Conservation (phyloP, 92 coral and sea anemone genomes). For the Scolanthus callimorphus region DNA sequence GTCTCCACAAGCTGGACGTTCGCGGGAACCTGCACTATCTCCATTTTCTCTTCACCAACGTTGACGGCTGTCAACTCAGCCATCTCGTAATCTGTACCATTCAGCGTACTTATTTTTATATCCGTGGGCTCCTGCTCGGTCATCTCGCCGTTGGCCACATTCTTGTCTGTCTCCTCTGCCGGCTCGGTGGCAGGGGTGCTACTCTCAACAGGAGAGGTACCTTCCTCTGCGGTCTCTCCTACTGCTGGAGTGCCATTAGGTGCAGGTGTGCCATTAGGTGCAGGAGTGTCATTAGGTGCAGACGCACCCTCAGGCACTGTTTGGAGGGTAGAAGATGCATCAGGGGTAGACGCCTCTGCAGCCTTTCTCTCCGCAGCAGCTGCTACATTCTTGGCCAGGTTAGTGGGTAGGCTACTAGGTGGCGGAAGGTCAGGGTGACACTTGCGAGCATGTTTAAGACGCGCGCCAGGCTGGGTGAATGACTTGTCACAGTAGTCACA, state of each 20-base stretch:
- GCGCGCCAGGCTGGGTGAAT: constrained; percentile 97
- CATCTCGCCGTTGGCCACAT: too few species aligned
- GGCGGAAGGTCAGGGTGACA: constrained; percentile 84
- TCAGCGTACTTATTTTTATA: too few species aligned
- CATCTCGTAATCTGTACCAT: background rate
- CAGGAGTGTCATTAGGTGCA: too few species aligned
- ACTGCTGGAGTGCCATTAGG: background rate
- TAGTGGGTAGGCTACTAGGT: constrained; percentile 43
- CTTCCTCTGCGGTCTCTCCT: background rate
- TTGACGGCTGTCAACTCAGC: background rate
- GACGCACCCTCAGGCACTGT: background rate
- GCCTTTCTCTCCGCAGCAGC: background rate
- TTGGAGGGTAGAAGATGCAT: background rate
- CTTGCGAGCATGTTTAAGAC: constrained; percentile 88
- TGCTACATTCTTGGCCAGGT: background rate
- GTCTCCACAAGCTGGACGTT: background rate
- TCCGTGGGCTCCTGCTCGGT: background rate
- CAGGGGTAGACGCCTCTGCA: constrained; percentile 2
- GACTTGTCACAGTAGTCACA: constrained; percentile 92
- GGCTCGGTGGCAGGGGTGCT: too few species aligned
- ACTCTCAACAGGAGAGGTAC: too few species aligned
- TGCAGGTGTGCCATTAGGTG: too few species aligned
- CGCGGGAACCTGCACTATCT: background rate
- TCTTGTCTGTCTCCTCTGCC: too few species aligned
- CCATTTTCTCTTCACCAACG: background rate